Evolutionary conservation across 2,113 vertebrate genomes (phyloP), one percentile per base, ranked within the genome.

Genomic region (Leptocoma aspasia): DNA sequence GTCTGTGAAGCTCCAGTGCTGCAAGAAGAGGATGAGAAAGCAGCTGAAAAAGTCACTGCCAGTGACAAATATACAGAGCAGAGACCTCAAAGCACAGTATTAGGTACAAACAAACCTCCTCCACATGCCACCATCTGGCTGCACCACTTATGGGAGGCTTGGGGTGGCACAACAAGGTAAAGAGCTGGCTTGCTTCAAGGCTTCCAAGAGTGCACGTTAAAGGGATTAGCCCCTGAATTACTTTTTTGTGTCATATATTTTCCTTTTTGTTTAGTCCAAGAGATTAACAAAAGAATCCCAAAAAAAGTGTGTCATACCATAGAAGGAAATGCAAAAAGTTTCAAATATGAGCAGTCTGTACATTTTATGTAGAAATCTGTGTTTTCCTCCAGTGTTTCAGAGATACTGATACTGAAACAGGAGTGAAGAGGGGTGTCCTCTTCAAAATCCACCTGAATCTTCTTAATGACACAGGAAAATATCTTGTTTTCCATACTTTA

Each of bases 41-140:
- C 57, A 86, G 37, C 30, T 3, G 2, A 82, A 82, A 84, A 92
- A 82, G 70, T 59, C 65, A 76, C 44, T 71, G 37, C 31, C 50
- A 82, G 41, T 44, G 63, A 64, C 33, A 85, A 84, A 79, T 42
- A 75, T 5, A 45, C 39, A 71, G 75, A 82, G 42, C 33, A 85
- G 63, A 71, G 66, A 69, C 5, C 17, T 6, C 0, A 0, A 85
- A 84, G 47, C 14, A 15, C 6, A 27, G 23, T 33, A 22, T 30
- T 28, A 37, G 35, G 33, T 54, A 42, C 13, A 69, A 73, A 33
- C 19, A 66, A 50, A 63, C 21, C 63, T 63, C 57, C n/a, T 31
- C 30, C 42, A 50, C 1, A 0, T 39, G 39, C 7, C 61, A 47
- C 9, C 18, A 33, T 13, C 27, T 7, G 0, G 2, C 47, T 71